These are phyloP conservation scores for Tetramorium bicarinatum DNA, from an alignment of 2,888 invertebrate species.

Conservation along the genomic window DNA sequence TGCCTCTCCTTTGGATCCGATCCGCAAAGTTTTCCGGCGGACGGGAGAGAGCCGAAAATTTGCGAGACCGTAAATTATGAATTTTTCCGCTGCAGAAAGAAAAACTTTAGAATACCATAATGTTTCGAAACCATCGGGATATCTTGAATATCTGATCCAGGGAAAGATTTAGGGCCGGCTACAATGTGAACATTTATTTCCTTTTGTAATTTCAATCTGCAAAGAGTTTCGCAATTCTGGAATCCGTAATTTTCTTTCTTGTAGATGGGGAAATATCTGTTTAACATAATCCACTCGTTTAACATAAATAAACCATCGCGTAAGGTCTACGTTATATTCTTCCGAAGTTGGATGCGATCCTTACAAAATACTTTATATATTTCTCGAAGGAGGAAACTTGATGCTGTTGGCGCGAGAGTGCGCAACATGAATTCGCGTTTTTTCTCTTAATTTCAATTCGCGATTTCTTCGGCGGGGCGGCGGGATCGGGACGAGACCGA, in stretches of 20 bases:
- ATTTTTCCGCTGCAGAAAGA: conserved; percentile 81
- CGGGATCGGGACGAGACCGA: conserved; percentile 69
- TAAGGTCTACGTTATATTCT: not conserved
- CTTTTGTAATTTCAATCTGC: conserved; percentile 43
- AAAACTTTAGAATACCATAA: conserved; percentile 84
- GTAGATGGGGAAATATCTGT: conserved; percentile 33
- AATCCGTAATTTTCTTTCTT: conserved; percentile 42
- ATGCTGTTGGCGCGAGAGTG: not conserved
- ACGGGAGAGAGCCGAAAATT: conserved; percentile 66
- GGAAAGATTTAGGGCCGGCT: conserved; percentile 24
- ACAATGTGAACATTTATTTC: conserved; percentile 28
- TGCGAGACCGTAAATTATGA: conserved; percentile 84
- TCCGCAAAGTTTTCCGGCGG: conserved; percentile 26
- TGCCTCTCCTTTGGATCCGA: conserved; percentile 11
- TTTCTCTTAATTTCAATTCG: conserved; percentile 47
- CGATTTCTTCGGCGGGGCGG: conserved; percentile 36
- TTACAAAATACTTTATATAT: conserved; percentile 33
- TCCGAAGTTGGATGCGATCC: conserved; percentile 30
- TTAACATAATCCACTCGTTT: conserved; percentile 39
- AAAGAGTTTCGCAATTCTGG: conserved; percentile 29
- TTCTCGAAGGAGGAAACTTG: not conserved
- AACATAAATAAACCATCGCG: conserved; percentile 36
- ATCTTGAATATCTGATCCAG: conserved; percentile 36
- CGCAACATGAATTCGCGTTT: conserved; percentile 33
- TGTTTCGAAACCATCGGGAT: conserved; percentile 66